Evolutionary conservation across 2,888 invertebrate species (phyloP).

Genomic region (Bursaphelenchus okinawaensis): DNA sequence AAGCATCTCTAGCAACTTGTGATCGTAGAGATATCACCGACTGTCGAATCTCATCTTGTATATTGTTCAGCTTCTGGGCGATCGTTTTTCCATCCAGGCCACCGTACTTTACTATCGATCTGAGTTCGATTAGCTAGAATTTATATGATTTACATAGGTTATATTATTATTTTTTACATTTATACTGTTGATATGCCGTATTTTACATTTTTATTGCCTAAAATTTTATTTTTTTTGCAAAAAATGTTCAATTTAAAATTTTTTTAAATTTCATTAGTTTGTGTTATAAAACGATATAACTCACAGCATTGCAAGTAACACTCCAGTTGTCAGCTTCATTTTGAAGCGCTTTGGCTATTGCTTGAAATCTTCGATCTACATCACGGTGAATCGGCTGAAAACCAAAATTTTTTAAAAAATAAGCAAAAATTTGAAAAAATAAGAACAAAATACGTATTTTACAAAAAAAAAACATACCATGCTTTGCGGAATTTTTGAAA

Average conservation of each 20-base stretch:
- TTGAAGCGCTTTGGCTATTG: neutral
- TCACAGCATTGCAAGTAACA: neutral
- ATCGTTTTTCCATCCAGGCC: neutral
- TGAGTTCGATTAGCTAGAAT: slow-evolving; percentile 1
- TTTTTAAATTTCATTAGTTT: no score
- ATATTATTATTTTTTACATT: no score
- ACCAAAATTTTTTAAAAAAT: neutral
- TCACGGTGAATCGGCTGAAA: neutral
- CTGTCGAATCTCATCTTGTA: neutral
- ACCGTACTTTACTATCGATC: slow-evolving; percentile 1
- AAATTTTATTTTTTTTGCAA: no score
- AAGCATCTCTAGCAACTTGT: neutral
- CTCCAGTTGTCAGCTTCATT: neutral
- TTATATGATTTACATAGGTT: no score
- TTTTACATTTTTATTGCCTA: no score
- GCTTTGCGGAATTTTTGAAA: neutral
- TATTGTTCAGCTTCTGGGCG: neutral
- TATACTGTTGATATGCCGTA: no score
- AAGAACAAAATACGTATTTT: no score
- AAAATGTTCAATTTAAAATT: no score
- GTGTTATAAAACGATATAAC: no score
- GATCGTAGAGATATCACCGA: neutral
- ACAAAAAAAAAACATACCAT: no score
- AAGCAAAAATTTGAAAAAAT: no score
- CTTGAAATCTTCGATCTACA: neutral